Percentiles rank a stretch among this genome's conserved stretches.
phyloP scores from a whole-genome alignment of 2,797 vertebrate genomes.

The Sebastes umbrosus region DNA sequence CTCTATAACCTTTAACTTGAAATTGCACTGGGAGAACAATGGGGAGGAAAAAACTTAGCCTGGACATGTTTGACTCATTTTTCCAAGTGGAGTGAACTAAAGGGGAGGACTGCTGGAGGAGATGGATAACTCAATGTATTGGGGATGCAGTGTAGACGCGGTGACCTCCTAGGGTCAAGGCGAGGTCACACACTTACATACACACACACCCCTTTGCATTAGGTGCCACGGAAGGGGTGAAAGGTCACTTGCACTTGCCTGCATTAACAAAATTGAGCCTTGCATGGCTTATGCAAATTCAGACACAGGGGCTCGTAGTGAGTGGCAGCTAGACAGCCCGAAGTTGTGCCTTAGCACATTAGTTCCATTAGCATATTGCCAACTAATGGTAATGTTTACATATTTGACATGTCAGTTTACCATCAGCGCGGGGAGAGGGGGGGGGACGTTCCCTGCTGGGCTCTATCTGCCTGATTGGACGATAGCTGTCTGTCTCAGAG shows the following conservation, averaged over 20 bases:
- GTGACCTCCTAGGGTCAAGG: slow-evolving; percentile 71
- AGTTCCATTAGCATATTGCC: slow-evolving; percentile 79
- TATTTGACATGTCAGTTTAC: slow-evolving; percentile 75
- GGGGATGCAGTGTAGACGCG: slow-evolving; percentile 60
- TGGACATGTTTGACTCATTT: slow-evolving; percentile 19
- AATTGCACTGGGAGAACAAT: slow-evolving; percentile 54
- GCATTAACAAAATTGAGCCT: slow-evolving; percentile 83
- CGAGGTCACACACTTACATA: slow-evolving; percentile 68
- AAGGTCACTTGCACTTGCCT: slow-evolving; percentile 74
- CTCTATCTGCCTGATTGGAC: slow-evolving; percentile 46
- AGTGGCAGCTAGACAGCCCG: slow-evolving; percentile 72
- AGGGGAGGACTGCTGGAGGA: slow-evolving; percentile 32
- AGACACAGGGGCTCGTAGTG: slow-evolving; percentile 59
- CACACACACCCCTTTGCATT: slow-evolving; percentile 70
- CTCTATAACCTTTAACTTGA: slow-evolving; percentile 70
- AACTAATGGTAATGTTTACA: slow-evolving; percentile 81
- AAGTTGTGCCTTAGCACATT: slow-evolving; percentile 74
- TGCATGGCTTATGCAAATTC: slow-evolving; percentile 79
- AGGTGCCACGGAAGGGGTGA: slow-evolving; percentile 70
- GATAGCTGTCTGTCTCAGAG: slow-evolving; percentile 41
- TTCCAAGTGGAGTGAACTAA: slow-evolving; percentile 35
- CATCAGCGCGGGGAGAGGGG: slow-evolving; percentile 37
- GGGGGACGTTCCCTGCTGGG: background rate
- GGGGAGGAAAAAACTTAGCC: slow-evolving; percentile 2
- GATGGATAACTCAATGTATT: slow-evolving; percentile 67